Percentiles rank a stretch among this genome's conserved stretches.
Conservation (phyloP, 1,140 invertebrate species). For the Neodiprion pinetum region DNA sequence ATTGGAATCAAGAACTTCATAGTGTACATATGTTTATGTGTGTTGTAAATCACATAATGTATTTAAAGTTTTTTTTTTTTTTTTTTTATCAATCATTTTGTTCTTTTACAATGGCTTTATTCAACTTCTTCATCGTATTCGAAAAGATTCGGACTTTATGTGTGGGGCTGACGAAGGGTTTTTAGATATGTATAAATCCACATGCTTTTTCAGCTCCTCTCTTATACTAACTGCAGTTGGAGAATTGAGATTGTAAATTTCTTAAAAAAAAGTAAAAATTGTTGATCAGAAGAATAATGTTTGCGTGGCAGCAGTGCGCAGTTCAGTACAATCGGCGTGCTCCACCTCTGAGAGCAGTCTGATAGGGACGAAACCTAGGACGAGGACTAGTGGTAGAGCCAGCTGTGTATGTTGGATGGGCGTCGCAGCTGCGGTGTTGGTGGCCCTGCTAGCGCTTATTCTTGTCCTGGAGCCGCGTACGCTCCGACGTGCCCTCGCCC, state of each 20-base stretch:
- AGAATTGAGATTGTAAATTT: not conserved
- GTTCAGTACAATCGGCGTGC: conserved; percentile 43
- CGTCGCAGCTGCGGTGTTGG: conserved; percentile 46
- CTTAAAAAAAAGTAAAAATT: conserved; percentile 13
- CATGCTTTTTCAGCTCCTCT: not conserved
- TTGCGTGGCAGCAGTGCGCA: conserved; percentile 49
- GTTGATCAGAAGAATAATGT: conserved; percentile 48
- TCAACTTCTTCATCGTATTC: conserved; percentile 3
- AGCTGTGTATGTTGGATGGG: conserved; percentile 53
- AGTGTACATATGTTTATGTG: not conserved
- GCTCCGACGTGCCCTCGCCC: conserved; percentile 46
- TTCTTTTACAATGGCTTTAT: not conserved
- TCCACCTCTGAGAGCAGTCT: conserved; percentile 45
- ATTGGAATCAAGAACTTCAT: not conserved
- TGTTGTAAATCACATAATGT: not conserved
- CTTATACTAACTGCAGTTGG: conserved; percentile 31
- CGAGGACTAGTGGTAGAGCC: conserved; percentile 47
- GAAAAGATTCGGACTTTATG: not conserved
- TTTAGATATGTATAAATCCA: not conserved
- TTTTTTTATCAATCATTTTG: not conserved
- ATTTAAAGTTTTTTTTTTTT: not conserved
- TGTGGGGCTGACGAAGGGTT: not conserved
- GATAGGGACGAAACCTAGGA: conserved; percentile 47
- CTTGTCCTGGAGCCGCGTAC: conserved; percentile 54
- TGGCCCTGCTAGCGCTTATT: conserved; percentile 54